Evolutionary conservation across 2,888 invertebrate species (phyloP), one percentile per base, ranked within the genome.

Genomic region (Macaria notata): DNA sequence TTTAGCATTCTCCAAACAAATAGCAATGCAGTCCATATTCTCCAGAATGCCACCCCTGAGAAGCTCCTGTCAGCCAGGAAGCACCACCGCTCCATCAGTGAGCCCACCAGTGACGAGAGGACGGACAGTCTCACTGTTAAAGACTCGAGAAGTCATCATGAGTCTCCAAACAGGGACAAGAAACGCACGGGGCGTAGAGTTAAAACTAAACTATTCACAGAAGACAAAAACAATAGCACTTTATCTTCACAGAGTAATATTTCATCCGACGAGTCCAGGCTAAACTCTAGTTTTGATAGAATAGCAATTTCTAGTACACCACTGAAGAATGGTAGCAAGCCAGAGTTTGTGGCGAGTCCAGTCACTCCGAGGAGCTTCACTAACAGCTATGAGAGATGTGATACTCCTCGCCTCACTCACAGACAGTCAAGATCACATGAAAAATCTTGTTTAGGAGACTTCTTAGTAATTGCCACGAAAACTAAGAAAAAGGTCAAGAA

Each of bases 1-100:
- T 81, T n/a, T 73, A 90, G 89, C 60, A 82, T 89, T 62, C 64
- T 90, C 46, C 85, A 86, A 73, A 81, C 85, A 6, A 89, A 87
- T 67, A 83, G 74, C 64, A 86, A 78, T 71, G 81, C 83, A 3
- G 70, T 82, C 30, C 86, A 85, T 61, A 75, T 84, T 8, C 73
- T 82, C 0, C 87, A 86, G 49, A 83, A 83, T 49, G 79, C 76
- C 31, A 89, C 89, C 0, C 89, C 88, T 0, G 89, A 89, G n/a
- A 88, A 87, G 9, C 69, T 83, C 0, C 72, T 81, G 29, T 70
- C 79, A 0, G 69, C 70, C 0, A 69, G 86, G 0, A 85, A 86
- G 51, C 89, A 90, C 54, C 77, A 76, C 3, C 70, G 89, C 0
- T 90, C 90, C 0, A 76, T 82, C 52, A 88, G 88, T 33, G 89